phyloP scores from a whole-genome alignment of 2,797 vertebrate genomes.

The Neosalanx taihuensis region DNA sequence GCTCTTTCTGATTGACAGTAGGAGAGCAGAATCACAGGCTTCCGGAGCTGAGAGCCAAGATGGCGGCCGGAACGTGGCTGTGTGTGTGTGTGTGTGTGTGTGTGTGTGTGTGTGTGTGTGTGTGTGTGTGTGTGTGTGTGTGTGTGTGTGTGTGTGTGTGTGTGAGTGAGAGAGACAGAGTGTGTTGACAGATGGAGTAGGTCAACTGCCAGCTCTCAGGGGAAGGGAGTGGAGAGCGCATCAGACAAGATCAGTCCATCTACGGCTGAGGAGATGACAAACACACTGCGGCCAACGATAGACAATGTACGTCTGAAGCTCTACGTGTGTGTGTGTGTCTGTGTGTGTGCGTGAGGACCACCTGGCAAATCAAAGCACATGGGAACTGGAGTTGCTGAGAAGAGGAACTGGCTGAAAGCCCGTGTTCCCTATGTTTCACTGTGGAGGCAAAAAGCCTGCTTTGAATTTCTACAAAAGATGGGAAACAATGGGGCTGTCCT shows the following conservation, averaged over 20 bases:
- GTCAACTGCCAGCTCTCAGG: constrained; percentile 19
- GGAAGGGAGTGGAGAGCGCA: constrained; percentile 9
- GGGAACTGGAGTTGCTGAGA: neutral
- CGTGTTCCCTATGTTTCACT: neutral
- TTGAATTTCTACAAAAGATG: too few species aligned
- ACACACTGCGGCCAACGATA: neutral
- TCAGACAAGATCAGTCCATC: neutral
- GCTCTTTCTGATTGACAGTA: constrained; percentile 19
- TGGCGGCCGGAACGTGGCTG: constrained; percentile 24
- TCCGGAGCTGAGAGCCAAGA: constrained; percentile 40
- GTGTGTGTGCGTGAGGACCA: neutral
- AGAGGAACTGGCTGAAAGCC: neutral
- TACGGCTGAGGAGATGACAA: neutral
- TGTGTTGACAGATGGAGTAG: constrained; percentile 39
- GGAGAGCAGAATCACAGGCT: constrained; percentile 25
- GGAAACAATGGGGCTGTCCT: too few species aligned
- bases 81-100: neutral
- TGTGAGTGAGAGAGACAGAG: neutral
- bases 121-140: neutral
- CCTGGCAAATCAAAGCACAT: constrained; percentile 12
- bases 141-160: neutral
- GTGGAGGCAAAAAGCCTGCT: too few species aligned
- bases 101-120: constrained; percentile 1
- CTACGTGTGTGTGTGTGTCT: neutral
- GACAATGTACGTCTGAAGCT: too few species aligned